Evolutionary conservation across 2,888 invertebrate species (phyloP), one percentile per base, ranked within the genome.

Genomic region (Eilema sororculum): DNA sequence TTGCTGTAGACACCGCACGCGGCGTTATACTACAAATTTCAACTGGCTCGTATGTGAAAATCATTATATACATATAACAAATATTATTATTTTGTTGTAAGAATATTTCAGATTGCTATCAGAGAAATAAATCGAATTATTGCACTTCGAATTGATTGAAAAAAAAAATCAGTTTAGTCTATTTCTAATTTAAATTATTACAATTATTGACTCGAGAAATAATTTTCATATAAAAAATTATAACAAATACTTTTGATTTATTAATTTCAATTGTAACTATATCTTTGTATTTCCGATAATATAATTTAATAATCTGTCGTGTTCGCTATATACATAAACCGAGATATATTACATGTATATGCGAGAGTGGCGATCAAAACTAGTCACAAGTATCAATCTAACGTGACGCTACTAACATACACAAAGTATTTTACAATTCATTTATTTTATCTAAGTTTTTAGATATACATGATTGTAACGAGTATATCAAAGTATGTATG

Each of bases 41-140:
- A 85, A 88, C 86, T 86, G 87, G 88, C 85, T 86, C 83, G 76
- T 84, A 79, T 83, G 82, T 83, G 84, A 85, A 75, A 90, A 89
- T 86, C 94, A 90, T 92, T 95, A 95, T 95, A 94, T 95, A 94
- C 95, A 95, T 90, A 94, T 89, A 94, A 91, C 88, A 89, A 89
- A 89, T 84, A 84, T 83, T 67, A 78, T 84, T 84, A 81, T 81
- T 81, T 82, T 78, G 72, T 73, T 77, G 71, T 72, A 73, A 75
- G 76, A 80, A 80, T 78, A 77, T 69, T 52, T 69, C 46, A 25
- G 67, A 30, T 30, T 69, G 30, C 60, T 68, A 68, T 65, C 74
- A 73, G 75, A 78, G 46, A 71, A 71, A 73, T 65, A 41, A 74
- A 77, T 71, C 66, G 66, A 79, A 76, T 80, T 81, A 86, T 86